Conservation (phyloP, 1,140 invertebrate species). For the Pachyrhynchus sulphureomaculatus region DNA sequence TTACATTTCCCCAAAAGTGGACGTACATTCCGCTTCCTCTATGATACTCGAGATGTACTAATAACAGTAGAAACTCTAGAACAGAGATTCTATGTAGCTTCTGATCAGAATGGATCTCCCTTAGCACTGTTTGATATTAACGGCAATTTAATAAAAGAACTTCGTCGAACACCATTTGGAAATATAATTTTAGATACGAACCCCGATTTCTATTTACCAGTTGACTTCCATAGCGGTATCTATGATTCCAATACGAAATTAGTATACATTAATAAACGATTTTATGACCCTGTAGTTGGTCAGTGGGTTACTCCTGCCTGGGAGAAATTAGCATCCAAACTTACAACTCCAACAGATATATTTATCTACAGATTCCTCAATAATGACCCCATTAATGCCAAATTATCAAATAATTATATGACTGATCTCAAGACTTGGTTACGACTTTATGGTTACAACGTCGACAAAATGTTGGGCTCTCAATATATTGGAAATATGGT, state of each 20-base stretch:
- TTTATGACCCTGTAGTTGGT: conserved; percentile 90
- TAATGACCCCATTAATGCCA: conserved; percentile 88
- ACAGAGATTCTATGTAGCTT: conserved; percentile 85
- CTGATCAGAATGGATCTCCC: conserved; percentile 91
- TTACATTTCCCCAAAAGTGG: conserved; percentile 87
- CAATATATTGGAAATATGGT: conserved; percentile 74
- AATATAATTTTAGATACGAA: conserved; percentile 84
- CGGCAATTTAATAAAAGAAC: conserved; percentile 88
- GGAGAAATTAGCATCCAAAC: conserved; percentile 76
- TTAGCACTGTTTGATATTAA: conserved; percentile 87
- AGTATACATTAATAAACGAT: conserved; percentile 77
- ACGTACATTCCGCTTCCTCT: conserved; percentile 80
- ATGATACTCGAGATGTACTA: conserved; percentile 81
- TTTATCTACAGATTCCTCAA: conserved; percentile 90
- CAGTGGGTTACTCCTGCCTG: conserved; percentile 95
- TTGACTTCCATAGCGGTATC: conserved; percentile 91
- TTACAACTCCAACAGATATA: conserved; percentile 82
- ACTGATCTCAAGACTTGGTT: conserved; percentile 84
- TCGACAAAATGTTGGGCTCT: conserved; percentile 81
- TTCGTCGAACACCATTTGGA: conserved; percentile 88
- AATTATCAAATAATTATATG: conserved; percentile 75
- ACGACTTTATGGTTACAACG: conserved; percentile 83
- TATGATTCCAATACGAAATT: conserved; percentile 82
- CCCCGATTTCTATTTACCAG: conserved; percentile 85
- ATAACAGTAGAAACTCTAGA: conserved; percentile 81